Evolutionary conservation across 2,888 invertebrate species (phyloP).

Genomic region (Synanthedon myopaeformis): DNA sequence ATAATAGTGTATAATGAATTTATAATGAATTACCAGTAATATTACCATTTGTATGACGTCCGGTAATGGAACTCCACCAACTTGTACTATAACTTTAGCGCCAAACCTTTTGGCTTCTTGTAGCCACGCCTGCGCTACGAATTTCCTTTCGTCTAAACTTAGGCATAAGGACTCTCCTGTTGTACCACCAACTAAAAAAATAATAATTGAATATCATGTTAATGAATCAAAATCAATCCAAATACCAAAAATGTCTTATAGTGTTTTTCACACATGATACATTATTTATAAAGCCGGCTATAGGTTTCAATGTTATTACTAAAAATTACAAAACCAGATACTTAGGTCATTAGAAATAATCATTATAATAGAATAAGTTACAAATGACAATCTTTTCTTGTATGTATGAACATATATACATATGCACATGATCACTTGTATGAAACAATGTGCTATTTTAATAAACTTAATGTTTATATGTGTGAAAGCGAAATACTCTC

Average conservation of each 20-base stretch:
- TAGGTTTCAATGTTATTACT: too few species aligned
- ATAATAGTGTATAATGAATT: not conserved
- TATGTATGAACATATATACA: too few species aligned
- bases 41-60: slow-evolving; percentile 74
- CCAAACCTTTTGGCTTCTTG: slow-evolving; percentile 62
- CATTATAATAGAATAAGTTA: too few species aligned
- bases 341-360: too few species aligned
- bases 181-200: slow-evolving; percentile 78
- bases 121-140: slow-evolving; percentile 74
- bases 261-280: too few species aligned
- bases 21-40: not conserved
- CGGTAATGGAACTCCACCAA: slow-evolving; percentile 77
- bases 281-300: too few species aligned
- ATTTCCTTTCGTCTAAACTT: slow-evolving; percentile 76
- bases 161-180: slow-evolving; percentile 81
- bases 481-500: too few species aligned
- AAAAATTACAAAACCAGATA: too few species aligned
- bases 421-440: too few species aligned
- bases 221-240: not conserved
- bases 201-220: not conserved
- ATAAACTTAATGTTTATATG: too few species aligned
- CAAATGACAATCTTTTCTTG: too few species aligned
- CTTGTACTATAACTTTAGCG: slow-evolving; percentile 77
- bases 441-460: too few species aligned
- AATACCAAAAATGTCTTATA: not conserved